A percentile compares a stretch with the other conserved stretches of the same genome.
Evolutionary conservation across 2,888 invertebrate species (phyloP).

Genomic region (Cerceris ruficornis): DNA sequence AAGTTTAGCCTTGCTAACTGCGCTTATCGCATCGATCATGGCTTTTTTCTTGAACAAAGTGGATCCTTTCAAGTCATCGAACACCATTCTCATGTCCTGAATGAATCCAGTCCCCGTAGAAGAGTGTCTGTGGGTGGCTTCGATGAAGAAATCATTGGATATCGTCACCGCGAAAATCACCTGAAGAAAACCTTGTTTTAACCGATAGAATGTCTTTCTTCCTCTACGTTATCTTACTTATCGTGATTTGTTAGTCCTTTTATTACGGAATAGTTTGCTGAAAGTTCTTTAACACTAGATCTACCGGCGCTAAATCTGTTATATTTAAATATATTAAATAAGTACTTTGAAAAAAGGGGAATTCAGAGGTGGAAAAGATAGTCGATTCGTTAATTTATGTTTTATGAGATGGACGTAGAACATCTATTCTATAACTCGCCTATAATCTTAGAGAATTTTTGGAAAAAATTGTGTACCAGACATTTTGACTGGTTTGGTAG

Average conservation of each 20-base stretch:
- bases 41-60: not conserved
- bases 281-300: no score
- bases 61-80: conserved; percentile 5
- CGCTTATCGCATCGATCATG: not conserved
- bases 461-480: no score
- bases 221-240: not conserved
- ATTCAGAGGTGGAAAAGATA: no score
- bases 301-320: no score
- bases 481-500: no score
- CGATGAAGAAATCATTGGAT: not conserved
- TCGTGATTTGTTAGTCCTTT: not conserved
- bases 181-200: conserved; percentile 1
- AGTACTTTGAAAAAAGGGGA: no score
- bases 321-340: no score
- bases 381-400: no score
- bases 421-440: no score
- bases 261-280: not conserved
- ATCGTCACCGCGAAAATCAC: not conserved
- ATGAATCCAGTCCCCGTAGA: not conserved
- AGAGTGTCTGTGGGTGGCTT: not conserved
- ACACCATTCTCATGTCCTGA: not conserved
- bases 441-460: no score
- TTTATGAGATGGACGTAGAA: no score
- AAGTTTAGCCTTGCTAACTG: conserved; percentile 20
- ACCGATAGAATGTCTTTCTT: not conserved